phyloP scores from a whole-genome alignment of 2,797 vertebrate genomes.

The Diplodus sargus region DNA sequence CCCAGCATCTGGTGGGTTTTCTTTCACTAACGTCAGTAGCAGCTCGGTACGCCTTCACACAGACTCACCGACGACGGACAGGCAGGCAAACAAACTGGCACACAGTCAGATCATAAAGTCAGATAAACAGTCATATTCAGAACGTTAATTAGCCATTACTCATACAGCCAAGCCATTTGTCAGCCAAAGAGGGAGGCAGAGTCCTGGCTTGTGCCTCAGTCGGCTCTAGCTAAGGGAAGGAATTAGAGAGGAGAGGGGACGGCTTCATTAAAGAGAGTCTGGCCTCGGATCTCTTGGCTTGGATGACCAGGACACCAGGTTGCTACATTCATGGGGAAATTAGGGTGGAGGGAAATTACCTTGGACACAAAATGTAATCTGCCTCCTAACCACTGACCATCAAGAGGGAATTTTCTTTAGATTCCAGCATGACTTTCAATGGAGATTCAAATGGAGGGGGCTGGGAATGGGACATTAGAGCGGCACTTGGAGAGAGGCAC shows the following conservation, averaged over 20 bases:
- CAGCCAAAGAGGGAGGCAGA: constrained; percentile 59
- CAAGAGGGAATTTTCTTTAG: constrained; percentile 48
- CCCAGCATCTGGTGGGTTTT: constrained; percentile 66
- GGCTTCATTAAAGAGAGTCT: constrained; percentile 55
- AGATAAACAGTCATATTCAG: constrained; percentile 77
- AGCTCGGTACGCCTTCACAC: constrained; percentile 36
- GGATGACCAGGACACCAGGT: constrained; percentile 27
- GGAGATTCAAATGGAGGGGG: constrained; percentile 61
- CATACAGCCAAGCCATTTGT: constrained; percentile 63
- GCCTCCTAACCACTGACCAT: constrained; percentile 21
- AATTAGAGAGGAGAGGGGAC: constrained; percentile 31
- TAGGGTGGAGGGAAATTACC: constrained; percentile 60
- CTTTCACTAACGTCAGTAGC: constrained; percentile 51
- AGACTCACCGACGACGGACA: constrained; percentile 34
- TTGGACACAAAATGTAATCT: constrained; percentile 60
- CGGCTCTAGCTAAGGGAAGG: constrained; percentile 49
- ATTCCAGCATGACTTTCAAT: constrained; percentile 54
- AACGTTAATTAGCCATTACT: constrained; percentile 76
- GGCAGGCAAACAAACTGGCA: constrained; percentile 58
- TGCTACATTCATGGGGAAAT: constrained; percentile 52
- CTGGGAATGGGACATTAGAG: constrained; percentile 45
- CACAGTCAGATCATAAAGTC: constrained; percentile 74
- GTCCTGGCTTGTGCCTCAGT: constrained; percentile 47
- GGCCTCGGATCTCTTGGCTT: constrained; percentile 45
- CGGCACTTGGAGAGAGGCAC: constrained; percentile 53